Evolutionary conservation across 1,140 invertebrate species (phyloP).

Genomic region (Saccostrea cuccullata): DNA sequence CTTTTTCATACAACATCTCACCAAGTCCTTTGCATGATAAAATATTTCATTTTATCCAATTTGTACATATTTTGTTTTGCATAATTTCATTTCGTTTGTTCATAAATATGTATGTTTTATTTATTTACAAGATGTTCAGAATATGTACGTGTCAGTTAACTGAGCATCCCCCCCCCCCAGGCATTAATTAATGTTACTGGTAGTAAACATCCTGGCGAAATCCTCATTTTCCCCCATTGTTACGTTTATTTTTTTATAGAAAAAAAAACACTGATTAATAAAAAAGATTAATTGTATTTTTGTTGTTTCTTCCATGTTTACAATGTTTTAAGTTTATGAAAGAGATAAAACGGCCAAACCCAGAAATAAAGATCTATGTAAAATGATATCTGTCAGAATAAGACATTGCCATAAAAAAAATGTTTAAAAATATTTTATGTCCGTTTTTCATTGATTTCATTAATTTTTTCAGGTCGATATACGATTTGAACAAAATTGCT

Average conservation of each 20-base stretch:
- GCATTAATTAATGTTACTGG: background rate
- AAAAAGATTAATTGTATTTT: conserved; percentile 2
- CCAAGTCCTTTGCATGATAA: background rate
- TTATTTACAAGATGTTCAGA: conserved; percentile 4
- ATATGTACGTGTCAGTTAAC: background rate
- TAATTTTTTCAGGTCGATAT: too few relatives aligned
- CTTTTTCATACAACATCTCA: background rate
- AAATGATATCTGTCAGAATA: too few relatives aligned
- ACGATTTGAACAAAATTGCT: too few relatives aligned
- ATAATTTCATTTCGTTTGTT: conserved; percentile 27
- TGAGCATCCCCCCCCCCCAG: background rate
- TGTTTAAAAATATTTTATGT: too few relatives aligned
- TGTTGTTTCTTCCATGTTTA: background rate
- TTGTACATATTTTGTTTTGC: background rate
- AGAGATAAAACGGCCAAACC: background rate
- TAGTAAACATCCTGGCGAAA: background rate
- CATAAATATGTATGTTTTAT: conserved; percentile 3
- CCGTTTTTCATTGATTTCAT: too few relatives aligned
- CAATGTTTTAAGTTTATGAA: background rate
- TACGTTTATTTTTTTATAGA: conserved; percentile 3
- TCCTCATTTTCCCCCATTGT: background rate
- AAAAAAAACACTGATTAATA: conserved; percentile 2
- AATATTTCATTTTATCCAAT: background rate
- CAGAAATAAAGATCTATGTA: background rate
- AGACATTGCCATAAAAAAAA: too few relatives aligned